Conservation (phyloP, 2,888 invertebrate species). For the Schizotus pectinicornis region DNA sequence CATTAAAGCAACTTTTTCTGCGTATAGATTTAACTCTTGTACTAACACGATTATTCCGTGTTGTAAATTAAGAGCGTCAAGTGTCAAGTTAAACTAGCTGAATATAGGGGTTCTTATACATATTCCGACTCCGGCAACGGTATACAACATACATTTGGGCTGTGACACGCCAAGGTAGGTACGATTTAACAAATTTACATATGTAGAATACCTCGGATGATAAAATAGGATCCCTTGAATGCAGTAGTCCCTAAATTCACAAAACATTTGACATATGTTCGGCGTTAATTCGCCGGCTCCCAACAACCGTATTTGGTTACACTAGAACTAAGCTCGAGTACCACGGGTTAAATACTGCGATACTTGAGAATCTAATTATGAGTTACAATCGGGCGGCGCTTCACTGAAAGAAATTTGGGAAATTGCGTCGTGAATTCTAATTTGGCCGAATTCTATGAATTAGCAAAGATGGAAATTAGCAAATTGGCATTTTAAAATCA, state of each 20-base stretch:
- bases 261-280: slow-evolving; percentile 43
- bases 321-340: slow-evolving; percentile 31
- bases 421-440: no score
- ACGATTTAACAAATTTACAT: slow-evolving; percentile 38
- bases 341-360: slow-evolving; percentile 21
- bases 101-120: not conserved
- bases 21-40: slow-evolving; percentile 5
- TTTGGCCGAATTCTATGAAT: no score
- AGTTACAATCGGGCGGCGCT: slow-evolving; percentile 21
- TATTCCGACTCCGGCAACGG: not conserved
- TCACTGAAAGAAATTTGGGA: no score
- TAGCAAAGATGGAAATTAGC: no score
- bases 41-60: not conserved
- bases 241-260: slow-evolving; percentile 38
- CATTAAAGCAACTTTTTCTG: not conserved
- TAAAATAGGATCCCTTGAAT: slow-evolving; percentile 30
- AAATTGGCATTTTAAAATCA: no score
- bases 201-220: slow-evolving; percentile 32
- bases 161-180: slow-evolving; percentile 12
- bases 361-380: slow-evolving; percentile 33
- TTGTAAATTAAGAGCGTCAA: no score
- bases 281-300: slow-evolving; percentile 37
- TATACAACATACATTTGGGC: not conserved
- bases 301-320: slow-evolving; percentile 35
- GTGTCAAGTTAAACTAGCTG: slow-evolving; percentile 10